These are phyloP conservation scores for Pollimyrus isidori DNA, from an alignment of 2,113 vertebrate genomes.

Conservation along the genomic window DNA sequence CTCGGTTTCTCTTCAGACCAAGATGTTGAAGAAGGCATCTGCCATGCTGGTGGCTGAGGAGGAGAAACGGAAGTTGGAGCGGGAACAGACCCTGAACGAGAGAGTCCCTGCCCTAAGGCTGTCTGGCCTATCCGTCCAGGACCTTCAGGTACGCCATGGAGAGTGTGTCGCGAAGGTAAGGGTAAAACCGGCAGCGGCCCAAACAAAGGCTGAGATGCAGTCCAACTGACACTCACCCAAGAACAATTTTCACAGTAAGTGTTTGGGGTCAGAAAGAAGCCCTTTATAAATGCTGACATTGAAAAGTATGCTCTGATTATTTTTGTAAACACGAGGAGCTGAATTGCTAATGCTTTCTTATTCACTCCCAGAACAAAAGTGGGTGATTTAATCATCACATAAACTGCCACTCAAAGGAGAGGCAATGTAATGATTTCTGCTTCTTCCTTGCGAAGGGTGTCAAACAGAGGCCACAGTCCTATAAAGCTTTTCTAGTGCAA, in stretches of 20 bases:
- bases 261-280: background rate
- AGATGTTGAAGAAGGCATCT: constrained; percentile 41
- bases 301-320: background rate
- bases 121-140: constrained; percentile 37
- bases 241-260: background rate
- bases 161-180: background rate
- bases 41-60: constrained; percentile 35
- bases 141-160: constrained; percentile 38
- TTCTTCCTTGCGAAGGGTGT: background rate
- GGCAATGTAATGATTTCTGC: background rate
- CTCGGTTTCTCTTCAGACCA: constrained; percentile 33
- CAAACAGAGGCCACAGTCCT: background rate
- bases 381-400: background rate
- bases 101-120: constrained; percentile 35
- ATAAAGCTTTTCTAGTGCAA: background rate
- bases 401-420: background rate
- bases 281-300: background rate
- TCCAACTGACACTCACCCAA: background rate
- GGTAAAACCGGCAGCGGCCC: background rate
- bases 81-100: constrained; percentile 38
- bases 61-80: constrained; percentile 31
- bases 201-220: background rate
- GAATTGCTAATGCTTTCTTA: background rate
- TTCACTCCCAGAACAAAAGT: background rate
- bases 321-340: background rate